Evolutionary conservation across 1,140 invertebrate genomes (phyloP).

Genomic region (Cylas formicarius): DNA sequence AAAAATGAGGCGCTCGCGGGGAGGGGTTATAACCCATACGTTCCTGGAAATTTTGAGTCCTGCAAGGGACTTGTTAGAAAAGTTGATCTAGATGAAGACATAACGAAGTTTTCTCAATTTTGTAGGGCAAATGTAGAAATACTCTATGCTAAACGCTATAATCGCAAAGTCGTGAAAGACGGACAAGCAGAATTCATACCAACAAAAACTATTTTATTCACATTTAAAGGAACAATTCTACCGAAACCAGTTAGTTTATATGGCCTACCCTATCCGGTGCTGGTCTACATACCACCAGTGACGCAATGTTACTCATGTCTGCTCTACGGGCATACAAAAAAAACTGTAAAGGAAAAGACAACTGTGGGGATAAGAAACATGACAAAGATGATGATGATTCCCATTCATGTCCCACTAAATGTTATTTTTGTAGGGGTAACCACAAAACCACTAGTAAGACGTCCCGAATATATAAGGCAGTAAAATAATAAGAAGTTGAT

Average conservation of each 20-base stretch:
- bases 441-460: slow-evolving; percentile 9
- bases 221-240: slow-evolving; percentile 5
- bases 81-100: no score
- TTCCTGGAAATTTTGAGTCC: no score
- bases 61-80: no score
- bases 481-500: no score
- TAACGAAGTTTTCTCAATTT: no score
- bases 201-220: not conserved
- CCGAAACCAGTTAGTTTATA: slow-evolving; percentile 5
- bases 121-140: no score
- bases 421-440: slow-evolving; percentile 1
- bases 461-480: no score
- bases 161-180: no score
- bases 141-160: no score
- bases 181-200: no score
- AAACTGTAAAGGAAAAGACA: slow-evolving; percentile 12
- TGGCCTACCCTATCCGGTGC: not conserved
- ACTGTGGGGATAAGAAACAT: slow-evolving; percentile 4
- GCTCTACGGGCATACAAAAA: slow-evolving; percentile 12
- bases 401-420: slow-evolving; percentile 2
- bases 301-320: slow-evolving; percentile 9
- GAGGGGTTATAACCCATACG: slow-evolving; percentile 2
- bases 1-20: not conserved
- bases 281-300: slow-evolving; percentile 5
- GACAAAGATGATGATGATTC: not conserved